These are phyloP conservation scores for Poeciliopsis paucimaculata DNA, from an alignment of 2,797 vertebrate species.

Conservation along the genomic window DNA sequence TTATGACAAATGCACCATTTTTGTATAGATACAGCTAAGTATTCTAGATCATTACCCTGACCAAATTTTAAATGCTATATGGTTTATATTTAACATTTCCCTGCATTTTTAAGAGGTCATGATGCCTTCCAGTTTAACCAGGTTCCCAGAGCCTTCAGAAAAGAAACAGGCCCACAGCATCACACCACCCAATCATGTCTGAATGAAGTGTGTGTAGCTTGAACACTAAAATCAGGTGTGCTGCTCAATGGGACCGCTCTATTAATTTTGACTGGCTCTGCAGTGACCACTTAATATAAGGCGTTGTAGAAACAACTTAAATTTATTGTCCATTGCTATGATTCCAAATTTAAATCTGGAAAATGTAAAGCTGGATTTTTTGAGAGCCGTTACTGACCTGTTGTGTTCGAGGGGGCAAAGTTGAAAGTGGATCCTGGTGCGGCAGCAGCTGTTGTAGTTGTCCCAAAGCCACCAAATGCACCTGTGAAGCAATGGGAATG, in stretches of 20 bases:
- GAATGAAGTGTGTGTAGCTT: background rate
- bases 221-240: background rate
- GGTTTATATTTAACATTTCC: background rate
- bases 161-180: background rate
- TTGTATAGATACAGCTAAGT: background rate
- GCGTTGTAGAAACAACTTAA: background rate
- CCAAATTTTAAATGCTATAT: background rate
- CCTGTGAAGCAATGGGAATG: conserved; percentile 76
- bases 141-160: background rate
- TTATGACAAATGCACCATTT: background rate
- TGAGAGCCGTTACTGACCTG: conserved; percentile 70
- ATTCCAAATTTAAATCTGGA: background rate
- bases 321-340: background rate
- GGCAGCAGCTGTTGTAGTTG: conserved; percentile 84
- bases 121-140: background rate
- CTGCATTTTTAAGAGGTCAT: background rate
- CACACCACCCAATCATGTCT: background rate
- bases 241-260: background rate
- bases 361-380: background rate
- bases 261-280: background rate
- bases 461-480: conserved; percentile 92
- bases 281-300: background rate
- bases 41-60: background rate
- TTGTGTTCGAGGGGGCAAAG: conserved; percentile 88
- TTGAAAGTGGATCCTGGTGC: conserved; percentile 85